Evolutionary conservation across 2,113 vertebrate genomes (phyloP).

Genomic region (Varanus komodoensis): DNA sequence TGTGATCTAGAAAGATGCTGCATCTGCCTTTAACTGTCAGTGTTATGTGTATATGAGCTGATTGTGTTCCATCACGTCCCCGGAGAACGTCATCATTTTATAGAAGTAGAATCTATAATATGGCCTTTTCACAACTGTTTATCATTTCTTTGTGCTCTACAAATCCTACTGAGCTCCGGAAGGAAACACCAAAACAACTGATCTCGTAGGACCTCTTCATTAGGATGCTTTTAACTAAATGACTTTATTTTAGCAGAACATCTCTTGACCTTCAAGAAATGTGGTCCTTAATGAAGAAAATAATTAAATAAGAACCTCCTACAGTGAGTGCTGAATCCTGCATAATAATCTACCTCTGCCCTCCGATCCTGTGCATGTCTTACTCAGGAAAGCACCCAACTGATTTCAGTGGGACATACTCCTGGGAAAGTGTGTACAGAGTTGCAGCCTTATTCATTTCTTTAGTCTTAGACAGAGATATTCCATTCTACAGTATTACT

Average conservation of each 20-base stretch:
- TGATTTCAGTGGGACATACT: neutral
- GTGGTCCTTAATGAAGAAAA: constrained; percentile 33
- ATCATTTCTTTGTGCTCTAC: neutral
- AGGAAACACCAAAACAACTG: constrained; percentile 20
- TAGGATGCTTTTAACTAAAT: constrained; percentile 32
- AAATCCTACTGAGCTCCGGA: neutral
- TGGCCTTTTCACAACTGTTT: neutral
- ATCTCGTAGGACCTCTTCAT: constrained; percentile 27
- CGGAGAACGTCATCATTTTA: neutral
- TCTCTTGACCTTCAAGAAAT: constrained; percentile 36
- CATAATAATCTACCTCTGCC: neutral
- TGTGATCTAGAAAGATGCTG: neutral
- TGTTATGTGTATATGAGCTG: neutral
- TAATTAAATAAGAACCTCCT: constrained; percentile 15
- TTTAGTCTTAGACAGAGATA: neutral
- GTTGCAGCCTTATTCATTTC: neutral
- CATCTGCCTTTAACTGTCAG: neutral
- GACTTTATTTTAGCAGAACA: constrained; percentile 9
- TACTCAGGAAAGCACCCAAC: neutral
- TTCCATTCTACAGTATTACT: neutral
- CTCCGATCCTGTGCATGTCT: neutral
- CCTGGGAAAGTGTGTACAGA: neutral
- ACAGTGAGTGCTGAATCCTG: neutral
- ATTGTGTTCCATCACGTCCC: neutral
- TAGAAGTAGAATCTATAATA: neutral